Percentiles rank a stretch among this genome's conserved stretches.
phyloP scores from a whole-genome alignment of 1,140 invertebrate genomes.

The Danaus plexippus region DNA sequence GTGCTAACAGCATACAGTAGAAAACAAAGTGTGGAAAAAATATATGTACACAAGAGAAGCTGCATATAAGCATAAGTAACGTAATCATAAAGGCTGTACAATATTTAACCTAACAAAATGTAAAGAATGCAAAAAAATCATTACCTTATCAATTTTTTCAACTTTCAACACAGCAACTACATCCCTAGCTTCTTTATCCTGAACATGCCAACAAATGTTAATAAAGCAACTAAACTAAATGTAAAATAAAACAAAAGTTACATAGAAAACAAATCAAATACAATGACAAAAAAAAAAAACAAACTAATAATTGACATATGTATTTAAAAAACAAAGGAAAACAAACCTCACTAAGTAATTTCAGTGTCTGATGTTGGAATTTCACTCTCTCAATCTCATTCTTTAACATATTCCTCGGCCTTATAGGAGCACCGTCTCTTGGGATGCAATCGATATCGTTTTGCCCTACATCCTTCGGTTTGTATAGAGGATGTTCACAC shows the following conservation, averaged over 20 bases:
- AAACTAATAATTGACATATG: conserved; percentile 11
- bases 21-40: no score
- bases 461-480: conserved; percentile 84
- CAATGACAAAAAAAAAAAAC: conserved; percentile 9
- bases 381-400: conserved; percentile 82
- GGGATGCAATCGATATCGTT: conserved; percentile 87
- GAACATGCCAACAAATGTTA: conserved; percentile 71
- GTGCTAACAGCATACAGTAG: no score
- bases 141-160: conserved; percentile 79
- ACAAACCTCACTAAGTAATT: conserved; percentile 33
- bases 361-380: conserved; percentile 75
- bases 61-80: no score
- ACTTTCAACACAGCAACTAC: conserved; percentile 77
- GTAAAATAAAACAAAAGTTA: conserved; percentile 4
- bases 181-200: conserved; percentile 77
- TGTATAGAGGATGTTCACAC: conserved; percentile 92
- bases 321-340: not conserved
- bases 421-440: conserved; percentile 77
- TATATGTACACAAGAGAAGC: no score
- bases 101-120: no score
- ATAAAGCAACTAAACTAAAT: conserved; percentile 42
- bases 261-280: conserved; percentile 3
- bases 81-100: no score
- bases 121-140: conserved; percentile 29
- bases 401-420: conserved; percentile 81